Conservation (phyloP, 1,140 invertebrate species). For the Lucilia sericata region DNA sequence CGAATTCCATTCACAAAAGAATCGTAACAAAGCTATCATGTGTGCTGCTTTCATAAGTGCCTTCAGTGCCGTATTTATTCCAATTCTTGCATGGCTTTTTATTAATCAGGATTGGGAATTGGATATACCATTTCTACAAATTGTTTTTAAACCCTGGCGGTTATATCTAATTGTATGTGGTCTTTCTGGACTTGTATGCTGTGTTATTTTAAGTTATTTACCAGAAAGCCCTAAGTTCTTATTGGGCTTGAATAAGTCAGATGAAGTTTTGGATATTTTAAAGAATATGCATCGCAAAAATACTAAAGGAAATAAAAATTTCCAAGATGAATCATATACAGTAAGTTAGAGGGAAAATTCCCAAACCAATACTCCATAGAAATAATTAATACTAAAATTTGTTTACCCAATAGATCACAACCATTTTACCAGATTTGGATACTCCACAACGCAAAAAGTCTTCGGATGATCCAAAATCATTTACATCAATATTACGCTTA, state of each 20-base stretch:
- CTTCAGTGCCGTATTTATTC: slow-evolving; percentile 54
- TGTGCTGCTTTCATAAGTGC: slow-evolving; percentile 57
- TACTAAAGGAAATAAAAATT: slow-evolving; percentile 63
- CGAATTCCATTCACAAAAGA: slow-evolving; percentile 55
- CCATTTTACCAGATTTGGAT: slow-evolving; percentile 40
- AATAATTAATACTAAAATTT: no score
- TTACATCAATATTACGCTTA: slow-evolving; percentile 46
- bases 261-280: slow-evolving; percentile 71
- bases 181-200: slow-evolving; percentile 73
- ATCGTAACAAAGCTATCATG: slow-evolving; percentile 52
- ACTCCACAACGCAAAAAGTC: slow-evolving; percentile 26
- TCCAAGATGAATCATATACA: not conserved
- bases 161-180: slow-evolving; percentile 75
- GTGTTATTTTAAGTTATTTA: slow-evolving; percentile 72
- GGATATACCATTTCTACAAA: slow-evolving; percentile 63
- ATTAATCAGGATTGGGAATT: slow-evolving; percentile 71
- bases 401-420: slow-evolving; percentile 19
- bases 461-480: not conserved
- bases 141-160: slow-evolving; percentile 75
- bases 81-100: slow-evolving; percentile 77
- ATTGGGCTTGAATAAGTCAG: slow-evolving; percentile 70
- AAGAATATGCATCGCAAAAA: slow-evolving; percentile 71
- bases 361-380: not conserved
- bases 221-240: slow-evolving; percentile 82
- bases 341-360: not conserved